These are phyloP conservation scores for Nasonovia ribisnigri DNA, from an alignment of 2,888 invertebrate species.

Conservation along the genomic window DNA sequence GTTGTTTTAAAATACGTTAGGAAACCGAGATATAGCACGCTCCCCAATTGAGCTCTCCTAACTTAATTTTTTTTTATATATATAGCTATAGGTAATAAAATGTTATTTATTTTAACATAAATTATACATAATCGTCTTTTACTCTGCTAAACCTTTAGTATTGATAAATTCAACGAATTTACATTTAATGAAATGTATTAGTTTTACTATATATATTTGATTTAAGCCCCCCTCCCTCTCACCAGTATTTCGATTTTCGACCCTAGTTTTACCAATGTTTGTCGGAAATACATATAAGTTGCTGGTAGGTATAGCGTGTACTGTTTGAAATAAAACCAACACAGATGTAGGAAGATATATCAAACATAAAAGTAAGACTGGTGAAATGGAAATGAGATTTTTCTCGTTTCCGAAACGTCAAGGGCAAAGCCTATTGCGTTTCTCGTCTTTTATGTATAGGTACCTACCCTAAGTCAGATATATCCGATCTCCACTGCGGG, in stretches of 20 bases:
- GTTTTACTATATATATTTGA: not conserved
- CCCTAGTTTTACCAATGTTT: not conserved
- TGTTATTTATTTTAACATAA: not conserved
- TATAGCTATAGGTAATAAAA: not conserved
- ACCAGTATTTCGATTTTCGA: not conserved
- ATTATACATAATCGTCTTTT: not conserved
- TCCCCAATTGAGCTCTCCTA: no score
- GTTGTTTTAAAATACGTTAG: no score
- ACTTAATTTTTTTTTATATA: no score
- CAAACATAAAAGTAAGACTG: not conserved
- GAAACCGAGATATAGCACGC: no score
- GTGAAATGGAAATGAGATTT: not conserved
- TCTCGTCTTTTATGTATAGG: not conserved
- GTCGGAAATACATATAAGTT: not conserved
- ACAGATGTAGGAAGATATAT: not conserved
- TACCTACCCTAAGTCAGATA: not conserved
- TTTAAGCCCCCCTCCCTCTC: not conserved
- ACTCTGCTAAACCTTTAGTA: not conserved
- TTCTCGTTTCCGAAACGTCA: constrained; percentile 5
- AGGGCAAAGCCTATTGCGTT: not conserved
- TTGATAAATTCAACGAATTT: not conserved
- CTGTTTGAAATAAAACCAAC: not conserved
- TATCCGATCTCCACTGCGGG: not conserved
- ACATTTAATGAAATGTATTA: not conserved
- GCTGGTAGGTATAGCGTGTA: not conserved